Evolutionary conservation across 2,113 vertebrate genomes (phyloP), one percentile per base, ranked within the genome.

Genomic region (Hirundichthys speculiger): DNA sequence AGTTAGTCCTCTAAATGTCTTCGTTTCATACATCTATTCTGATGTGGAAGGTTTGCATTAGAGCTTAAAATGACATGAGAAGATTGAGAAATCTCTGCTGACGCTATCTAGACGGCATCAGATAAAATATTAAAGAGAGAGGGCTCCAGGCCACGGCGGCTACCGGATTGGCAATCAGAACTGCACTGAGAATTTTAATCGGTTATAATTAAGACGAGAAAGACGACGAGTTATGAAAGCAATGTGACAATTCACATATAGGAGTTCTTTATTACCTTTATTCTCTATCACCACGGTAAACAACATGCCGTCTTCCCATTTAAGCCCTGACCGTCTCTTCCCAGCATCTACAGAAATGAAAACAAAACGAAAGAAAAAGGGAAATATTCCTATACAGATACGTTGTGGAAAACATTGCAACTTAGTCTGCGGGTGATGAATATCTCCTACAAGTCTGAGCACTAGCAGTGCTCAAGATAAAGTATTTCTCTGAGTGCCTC

Each of bases 121-220:
- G 77, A 85, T 89, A 19, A 86, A 87, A 85, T 87, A 91, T 89
- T 87, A 83, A 88, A 83, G 30, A 71, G 61, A 40, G 57, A 71
- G 80, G 65, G 73, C 83, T 84, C 63, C 76, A 41, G 79, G 83
- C 83, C 86, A 70, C 16, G 18, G 2, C 50, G 52, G 64, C 67
- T 47, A 73, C 85, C 59, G 67, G 66, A 75, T 69, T 47, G 73
- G 67, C 65, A 68, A 77, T 83, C 71, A 88, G 82, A 79, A 54
- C 13, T 48, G 52, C 45, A 72, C 16, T 40, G 53, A 74, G 69
- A 47, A 85, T 82, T 74, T 74, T 19, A 67, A 69, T 70, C 19
- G 6, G 50, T 1, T 14, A 67, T 86, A 89, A 90, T 89, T 90
- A 84, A 74, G 48, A 86, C 41, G 42, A 58, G 71, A 60, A 43